Conservation (phyloP, 2,888 invertebrate species). For the Apotomis betuletana region DNA sequence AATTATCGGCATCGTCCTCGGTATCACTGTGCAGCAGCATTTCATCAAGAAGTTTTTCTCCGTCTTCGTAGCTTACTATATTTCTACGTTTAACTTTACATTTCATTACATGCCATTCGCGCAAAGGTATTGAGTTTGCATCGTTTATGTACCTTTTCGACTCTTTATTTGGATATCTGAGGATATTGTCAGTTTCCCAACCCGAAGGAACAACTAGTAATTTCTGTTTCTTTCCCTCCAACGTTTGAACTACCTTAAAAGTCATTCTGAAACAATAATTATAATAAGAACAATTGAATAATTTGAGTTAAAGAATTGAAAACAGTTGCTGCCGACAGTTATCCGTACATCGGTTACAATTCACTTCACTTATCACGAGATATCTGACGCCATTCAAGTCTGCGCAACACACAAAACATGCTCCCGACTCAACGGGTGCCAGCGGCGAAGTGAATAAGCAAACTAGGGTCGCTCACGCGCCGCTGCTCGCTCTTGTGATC, state of each 20-base stretch:
- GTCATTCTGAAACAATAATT: conserved; percentile 33
- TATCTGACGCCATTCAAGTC: too few relatives aligned
- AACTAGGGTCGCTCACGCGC: too few relatives aligned
- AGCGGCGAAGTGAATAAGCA: too few relatives aligned
- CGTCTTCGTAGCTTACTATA: conserved; percentile 1
- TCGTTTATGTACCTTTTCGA: conserved; percentile 1
- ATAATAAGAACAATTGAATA: conserved; percentile 6
- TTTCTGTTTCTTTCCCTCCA: conserved; percentile 30
- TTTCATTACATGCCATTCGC: conserved; percentile 1
- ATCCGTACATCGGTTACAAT: too few relatives aligned
- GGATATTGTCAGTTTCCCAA: conserved; percentile 28
- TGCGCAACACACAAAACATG: too few relatives aligned
- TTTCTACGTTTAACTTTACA: conserved; percentile 7
- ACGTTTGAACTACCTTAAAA: conserved; percentile 35
- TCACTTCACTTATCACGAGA: too few relatives aligned
- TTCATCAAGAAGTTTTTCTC: conserved; percentile 17
- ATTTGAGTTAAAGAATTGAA: too few relatives aligned
- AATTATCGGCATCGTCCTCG: conserved; percentile 28
- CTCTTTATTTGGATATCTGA: conserved; percentile 15
- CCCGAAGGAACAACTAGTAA: conserved; percentile 33
- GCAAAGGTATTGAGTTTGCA: conserved; percentile 1
- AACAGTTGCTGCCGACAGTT: too few relatives aligned
- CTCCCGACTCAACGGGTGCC: too few relatives aligned
- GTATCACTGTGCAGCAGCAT: conserved; percentile 29
- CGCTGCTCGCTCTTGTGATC: too few relatives aligned